phyloP scores from a whole-genome alignment of 1,140 invertebrate genomes.

The Nymphalis io region DNA sequence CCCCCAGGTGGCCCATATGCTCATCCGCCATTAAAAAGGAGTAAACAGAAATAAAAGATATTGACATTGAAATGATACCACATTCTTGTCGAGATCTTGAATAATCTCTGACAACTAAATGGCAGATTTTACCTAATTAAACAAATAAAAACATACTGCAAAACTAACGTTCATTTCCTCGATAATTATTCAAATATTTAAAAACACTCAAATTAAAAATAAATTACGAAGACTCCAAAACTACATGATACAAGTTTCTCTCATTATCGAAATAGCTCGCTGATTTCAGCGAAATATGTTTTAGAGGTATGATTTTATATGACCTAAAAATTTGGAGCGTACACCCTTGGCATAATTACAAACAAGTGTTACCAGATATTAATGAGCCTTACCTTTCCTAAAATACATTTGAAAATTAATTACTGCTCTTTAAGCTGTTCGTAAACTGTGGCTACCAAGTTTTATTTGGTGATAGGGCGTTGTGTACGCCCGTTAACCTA shows the following conservation, averaged over 20 bases:
- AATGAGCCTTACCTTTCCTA: not conserved
- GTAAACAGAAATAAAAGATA: too few relatives aligned
- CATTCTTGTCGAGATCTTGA: too few relatives aligned
- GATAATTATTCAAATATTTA: too few relatives aligned
- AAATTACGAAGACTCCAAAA: not conserved
- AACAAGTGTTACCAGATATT: constrained; percentile 1
- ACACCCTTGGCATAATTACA: constrained; percentile 6
- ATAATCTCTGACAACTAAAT: too few relatives aligned
- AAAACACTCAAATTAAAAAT: not conserved
- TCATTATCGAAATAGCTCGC: constrained; percentile 2
- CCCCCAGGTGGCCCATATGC: too few relatives aligned
- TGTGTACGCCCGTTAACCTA: too few relatives aligned
- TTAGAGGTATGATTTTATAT: not conserved
- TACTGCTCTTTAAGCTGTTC: not conserved
- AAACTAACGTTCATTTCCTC: too few relatives aligned
- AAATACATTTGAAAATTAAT: not conserved
- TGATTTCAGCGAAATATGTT: not conserved
- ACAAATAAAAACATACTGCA: too few relatives aligned
- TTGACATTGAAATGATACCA: too few relatives aligned
- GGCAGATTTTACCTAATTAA: too few relatives aligned
- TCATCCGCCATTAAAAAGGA: too few relatives aligned
- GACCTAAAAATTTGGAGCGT: not conserved
- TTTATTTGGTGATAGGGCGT: too few relatives aligned
- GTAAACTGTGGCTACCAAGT: not conserved
- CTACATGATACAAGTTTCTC: not conserved